Base-by-base conservation (phyloP, 1,140 invertebrate species). In the Drosophila repletoides region DNA sequence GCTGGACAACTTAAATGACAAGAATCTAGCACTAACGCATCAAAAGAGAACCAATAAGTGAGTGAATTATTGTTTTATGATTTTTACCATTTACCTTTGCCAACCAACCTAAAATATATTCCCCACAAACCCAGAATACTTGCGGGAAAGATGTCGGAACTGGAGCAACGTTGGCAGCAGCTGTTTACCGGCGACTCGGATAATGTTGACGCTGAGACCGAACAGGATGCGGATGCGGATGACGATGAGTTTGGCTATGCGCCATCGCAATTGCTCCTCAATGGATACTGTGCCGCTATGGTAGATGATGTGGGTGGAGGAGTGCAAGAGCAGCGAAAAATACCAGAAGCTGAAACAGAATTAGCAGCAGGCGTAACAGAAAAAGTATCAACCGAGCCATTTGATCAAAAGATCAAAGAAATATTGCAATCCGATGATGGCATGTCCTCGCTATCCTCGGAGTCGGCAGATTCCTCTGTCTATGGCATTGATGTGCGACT, bases 1-100 rank as follows among this genome's bases (percentile, higher is more conserved):
- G 6, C 91, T 97, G 53, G 96, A 97, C 89, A 93, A 95, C 24
- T 91, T 97, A 7, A 95, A 95, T 90, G 96, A 97, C 86, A 97
- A 97, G 92, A 95, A 94, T 31, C 90, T 96, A 22, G 95, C 95
- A 6, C 86, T 97, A 2, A 93, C 93, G 36, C 95, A 97, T 91
- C 95, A 97, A 76, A 94, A 95, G 69, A 96, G 96, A 91, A 95
- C 95, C 1, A 97, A 95, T 88, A 95, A 94, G 94, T 93, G 26
- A 7, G 40, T 26, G 7, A 43, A 1, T 26, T 12, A 9, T 10
- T n/a, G n/a, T 28, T 33, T 41, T 6, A 26, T 15, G 15, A 26
- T 26, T 48, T 10, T 26, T 0, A 14, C 26, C 9, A 21, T 9
- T 29, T 26, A 7, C 5, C 17, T 19, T 12, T 14, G 1, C 10